Base-by-base conservation (phyloP, 2,888 invertebrate genomes). In the Patella pellucida region DNA sequence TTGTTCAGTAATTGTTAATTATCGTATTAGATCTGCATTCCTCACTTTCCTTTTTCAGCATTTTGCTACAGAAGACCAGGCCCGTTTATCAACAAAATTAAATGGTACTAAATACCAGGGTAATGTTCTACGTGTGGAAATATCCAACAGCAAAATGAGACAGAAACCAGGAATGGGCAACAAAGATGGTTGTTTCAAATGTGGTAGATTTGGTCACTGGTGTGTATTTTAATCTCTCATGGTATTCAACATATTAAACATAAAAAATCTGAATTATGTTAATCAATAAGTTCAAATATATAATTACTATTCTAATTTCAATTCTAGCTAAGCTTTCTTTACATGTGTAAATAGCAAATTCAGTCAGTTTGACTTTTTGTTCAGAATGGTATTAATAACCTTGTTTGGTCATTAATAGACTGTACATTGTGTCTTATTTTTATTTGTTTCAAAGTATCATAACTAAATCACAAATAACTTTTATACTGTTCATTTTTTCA, bases 161-260 rank as follows among this genome's bases (percentile, higher is more conserved):
- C 97, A 97, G 92, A 95, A 96, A 91, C 97, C 97, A 89, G 97
- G 97, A 87, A 97, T 97, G 97, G 97, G 97, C 90, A 97, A 97
- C 92, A 96, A 97, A 91, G 97, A 96, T 92, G 96, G 96, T 92
- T 97, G 97, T 77, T 89, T 86, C 79, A 81, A 88, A 75, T 89
- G 89, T 85, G 97, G 97, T 85, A 95, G 96, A 91, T 96, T 96
- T 90, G 97, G 97, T 84, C 97, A 97, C 93, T 97, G 97, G 97
- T 97, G 72, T 77, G 85, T 78, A 62, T 23, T 16, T n/a, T 52
- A 15, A 41, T n/a, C 0, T 3, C 16, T n/a, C n/a, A 62, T 62
- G 11, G 11, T n/a, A 19, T 62, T 62, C 19, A 7, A 11, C 3
- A 23, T 23, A 23, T 68, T 23, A 27, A 31, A 68, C 23, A 23